phyloP scores from a whole-genome alignment of 2,113 vertebrate species.

The Oxyura jamaicensis region DNA sequence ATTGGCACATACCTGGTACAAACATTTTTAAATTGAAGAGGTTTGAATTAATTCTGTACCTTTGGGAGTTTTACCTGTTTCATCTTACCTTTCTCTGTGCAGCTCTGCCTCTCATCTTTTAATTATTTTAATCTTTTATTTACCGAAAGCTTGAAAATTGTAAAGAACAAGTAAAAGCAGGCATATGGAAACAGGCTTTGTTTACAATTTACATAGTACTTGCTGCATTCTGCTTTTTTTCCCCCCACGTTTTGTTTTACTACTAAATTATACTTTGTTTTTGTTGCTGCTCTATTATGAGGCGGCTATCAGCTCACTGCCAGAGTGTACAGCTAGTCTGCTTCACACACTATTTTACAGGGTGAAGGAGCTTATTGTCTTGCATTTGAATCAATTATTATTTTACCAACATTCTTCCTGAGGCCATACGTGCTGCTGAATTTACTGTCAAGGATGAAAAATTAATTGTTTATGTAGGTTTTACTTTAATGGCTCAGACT shows the following conservation, averaged over 20 bases:
- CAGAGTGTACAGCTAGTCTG: background rate
- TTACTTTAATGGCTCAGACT: background rate
- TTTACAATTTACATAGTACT: background rate
- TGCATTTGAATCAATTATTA: conserved; percentile 20
- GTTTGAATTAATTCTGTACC: background rate
- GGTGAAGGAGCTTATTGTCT: background rate
- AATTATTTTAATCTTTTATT: background rate
- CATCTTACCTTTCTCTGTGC: background rate
- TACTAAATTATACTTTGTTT: background rate
- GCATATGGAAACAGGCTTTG: background rate
- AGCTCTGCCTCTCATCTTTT: background rate
- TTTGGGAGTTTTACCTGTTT: background rate
- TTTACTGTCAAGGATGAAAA: conserved; percentile 1
- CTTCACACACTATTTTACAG: background rate
- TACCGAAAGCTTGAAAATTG: background rate
- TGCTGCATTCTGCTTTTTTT: background rate
- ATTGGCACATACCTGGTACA: background rate
- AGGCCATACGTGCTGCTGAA: background rate
- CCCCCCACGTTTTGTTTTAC: background rate
- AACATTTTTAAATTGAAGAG: background rate
- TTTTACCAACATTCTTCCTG: background rate
- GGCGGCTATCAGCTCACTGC: background rate
- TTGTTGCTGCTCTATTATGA: background rate
- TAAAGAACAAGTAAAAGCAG: background rate
- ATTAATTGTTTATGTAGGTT: background rate